These are phyloP conservation scores for Ctenomys sociabilis DNA, from an alignment of 2,113 vertebrate genomes.

Conservation along the genomic window DNA sequence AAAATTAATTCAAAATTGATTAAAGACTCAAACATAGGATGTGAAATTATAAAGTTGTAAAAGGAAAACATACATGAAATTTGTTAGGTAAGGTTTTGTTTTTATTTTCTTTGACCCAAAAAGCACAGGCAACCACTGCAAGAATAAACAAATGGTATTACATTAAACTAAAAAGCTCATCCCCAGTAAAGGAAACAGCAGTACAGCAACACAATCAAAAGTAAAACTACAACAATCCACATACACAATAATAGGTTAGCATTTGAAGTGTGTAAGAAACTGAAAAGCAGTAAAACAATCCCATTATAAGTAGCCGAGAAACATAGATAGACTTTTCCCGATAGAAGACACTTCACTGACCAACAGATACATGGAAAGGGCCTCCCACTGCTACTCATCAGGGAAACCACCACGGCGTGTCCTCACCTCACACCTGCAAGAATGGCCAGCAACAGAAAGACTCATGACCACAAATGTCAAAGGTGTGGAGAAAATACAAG, in stretches of 20 bases:
- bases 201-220: neutral
- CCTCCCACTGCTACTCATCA: neutral
- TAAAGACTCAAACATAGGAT: neutral
- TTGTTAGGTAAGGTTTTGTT: neutral
- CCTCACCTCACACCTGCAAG: neutral
- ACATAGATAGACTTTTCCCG: neutral
- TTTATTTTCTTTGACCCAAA: neutral
- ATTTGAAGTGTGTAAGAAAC: neutral
- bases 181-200: neutral
- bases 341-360: neutral
- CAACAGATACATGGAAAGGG: neutral
- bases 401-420: neutral
- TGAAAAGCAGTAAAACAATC: neutral
- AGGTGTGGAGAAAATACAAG: neutral
- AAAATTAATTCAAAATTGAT: neutral
- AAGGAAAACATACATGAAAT: neutral
- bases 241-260: neutral
- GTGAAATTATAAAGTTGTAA: neutral
- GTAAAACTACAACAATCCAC: neutral
- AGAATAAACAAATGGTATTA: neutral
- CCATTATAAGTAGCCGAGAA: neutral
- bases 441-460: neutral
- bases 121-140: neutral
- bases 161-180: neutral
- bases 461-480: neutral